Percentiles rank a stretch among this genome's conserved stretches.
Conservation (phyloP, 2,888 invertebrate species). For the Helleia helle region DNA sequence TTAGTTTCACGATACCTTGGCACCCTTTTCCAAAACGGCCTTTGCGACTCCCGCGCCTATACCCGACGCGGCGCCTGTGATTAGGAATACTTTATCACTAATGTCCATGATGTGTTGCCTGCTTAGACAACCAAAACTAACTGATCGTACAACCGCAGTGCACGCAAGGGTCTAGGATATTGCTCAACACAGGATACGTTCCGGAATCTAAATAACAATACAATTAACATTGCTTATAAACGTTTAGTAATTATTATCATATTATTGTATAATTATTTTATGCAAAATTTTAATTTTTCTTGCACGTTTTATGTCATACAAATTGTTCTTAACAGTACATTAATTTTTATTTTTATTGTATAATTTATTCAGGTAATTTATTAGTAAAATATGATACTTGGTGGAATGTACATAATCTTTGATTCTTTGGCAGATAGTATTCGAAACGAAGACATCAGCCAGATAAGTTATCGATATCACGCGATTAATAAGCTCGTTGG, state of each 20-base stretch:
- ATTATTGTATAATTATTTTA: too few relatives aligned
- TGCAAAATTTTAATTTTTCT: too few relatives aligned
- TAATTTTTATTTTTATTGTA: too few relatives aligned
- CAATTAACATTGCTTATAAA: not conserved
- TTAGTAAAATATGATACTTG: too few relatives aligned
- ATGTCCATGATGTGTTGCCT: constrained; percentile 29
- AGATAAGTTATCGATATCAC: too few relatives aligned
- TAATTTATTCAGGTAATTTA: too few relatives aligned
- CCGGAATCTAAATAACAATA: not conserved
- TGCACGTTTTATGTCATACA: too few relatives aligned
- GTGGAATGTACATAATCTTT: too few relatives aligned
- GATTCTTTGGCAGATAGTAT: too few relatives aligned
- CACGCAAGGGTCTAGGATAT: not conserved
- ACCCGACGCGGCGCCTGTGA: constrained; percentile 50
- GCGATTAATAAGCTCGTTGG: too few relatives aligned
- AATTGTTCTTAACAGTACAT: too few relatives aligned
- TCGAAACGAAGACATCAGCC: too few relatives aligned
- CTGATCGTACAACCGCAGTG: constrained; percentile 1
- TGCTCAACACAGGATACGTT: not conserved
- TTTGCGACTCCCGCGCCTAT: constrained; percentile 43
- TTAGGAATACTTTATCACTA: constrained; percentile 38
- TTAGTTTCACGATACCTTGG: constrained; percentile 32
- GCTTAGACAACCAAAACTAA: not conserved
- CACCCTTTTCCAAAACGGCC: constrained; percentile 38
- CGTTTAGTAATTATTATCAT: not conserved